Percentiles rank a stretch among this genome's conserved stretches.
Evolutionary conservation across 2,888 invertebrate genomes (phyloP).

Genomic region (Brachyopa scutellaris): DNA sequence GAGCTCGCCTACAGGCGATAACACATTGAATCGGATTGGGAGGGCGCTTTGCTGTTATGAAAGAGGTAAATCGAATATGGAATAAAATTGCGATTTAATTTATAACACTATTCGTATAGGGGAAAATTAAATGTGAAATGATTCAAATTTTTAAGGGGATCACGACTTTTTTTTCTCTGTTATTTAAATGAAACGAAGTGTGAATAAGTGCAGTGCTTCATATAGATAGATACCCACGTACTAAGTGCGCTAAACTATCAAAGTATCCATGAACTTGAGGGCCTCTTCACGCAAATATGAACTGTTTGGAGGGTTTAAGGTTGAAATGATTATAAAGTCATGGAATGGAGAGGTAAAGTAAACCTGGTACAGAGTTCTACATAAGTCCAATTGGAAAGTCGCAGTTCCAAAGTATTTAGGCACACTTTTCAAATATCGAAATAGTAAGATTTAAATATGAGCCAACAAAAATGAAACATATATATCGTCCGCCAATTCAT

Average conservation of each 20-base stretch:
- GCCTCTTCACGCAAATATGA: neutral
- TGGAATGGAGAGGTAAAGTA: too few relatives aligned
- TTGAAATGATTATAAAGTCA: too few relatives aligned
- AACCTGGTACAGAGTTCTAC: too few relatives aligned
- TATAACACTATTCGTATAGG: too few relatives aligned
- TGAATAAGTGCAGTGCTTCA: neutral
- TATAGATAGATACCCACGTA: neutral
- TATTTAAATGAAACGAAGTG: slow-evolving; percentile 3
- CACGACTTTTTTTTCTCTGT: neutral
- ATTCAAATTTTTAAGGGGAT: slow-evolving; percentile 4
- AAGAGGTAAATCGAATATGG: slow-evolving; percentile 20
- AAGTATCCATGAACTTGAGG: neutral
- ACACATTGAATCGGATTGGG: slow-evolving; percentile 29
- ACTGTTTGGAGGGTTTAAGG: neutral
- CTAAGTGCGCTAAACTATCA: neutral
- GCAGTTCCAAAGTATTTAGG: too few relatives aligned
- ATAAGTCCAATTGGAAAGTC: too few relatives aligned
- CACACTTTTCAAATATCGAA: too few relatives aligned
- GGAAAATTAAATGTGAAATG: slow-evolving; percentile 42
- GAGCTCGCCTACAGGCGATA: slow-evolving; percentile 36
- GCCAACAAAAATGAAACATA: too few relatives aligned
- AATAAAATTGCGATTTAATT: slow-evolving; percentile 37
- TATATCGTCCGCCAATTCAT: too few relatives aligned
- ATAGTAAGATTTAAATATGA: too few relatives aligned
- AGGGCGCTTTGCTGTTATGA: slow-evolving; percentile 25